These are phyloP conservation scores for Drosophila pseudotakahashii DNA, from an alignment of 2,888 invertebrate genomes.

Conservation along the genomic window DNA sequence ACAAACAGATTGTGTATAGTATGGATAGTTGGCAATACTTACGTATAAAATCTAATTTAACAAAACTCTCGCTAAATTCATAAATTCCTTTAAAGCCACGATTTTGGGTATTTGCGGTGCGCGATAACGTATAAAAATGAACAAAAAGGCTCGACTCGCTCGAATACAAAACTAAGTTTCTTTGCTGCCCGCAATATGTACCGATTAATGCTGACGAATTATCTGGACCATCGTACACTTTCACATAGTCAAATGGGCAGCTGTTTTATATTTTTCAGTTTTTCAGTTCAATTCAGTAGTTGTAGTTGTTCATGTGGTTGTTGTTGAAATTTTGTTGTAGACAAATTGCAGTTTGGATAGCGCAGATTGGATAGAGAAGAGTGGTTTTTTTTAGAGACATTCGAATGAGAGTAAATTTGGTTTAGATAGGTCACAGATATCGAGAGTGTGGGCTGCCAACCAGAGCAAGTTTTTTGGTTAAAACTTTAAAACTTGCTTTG, in stretches of 20 bases:
- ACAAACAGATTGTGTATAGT: conserved; percentile 16
- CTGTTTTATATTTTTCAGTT: conserved; percentile 85
- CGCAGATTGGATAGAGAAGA: conserved; percentile 50
- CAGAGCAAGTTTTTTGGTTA: conserved; percentile 59
- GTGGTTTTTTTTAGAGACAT: conserved; percentile 15
- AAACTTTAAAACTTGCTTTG: conserved; percentile 61
- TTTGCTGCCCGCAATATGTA: conserved; percentile 98
- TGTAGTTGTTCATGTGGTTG: conserved; percentile 24
- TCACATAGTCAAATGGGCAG: conserved; percentile 99
- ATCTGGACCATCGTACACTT: conserved; percentile 97
- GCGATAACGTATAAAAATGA: conserved; percentile 95
- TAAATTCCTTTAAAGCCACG: conserved; percentile 99
- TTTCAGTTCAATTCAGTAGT: not conserved
- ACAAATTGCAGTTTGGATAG: conserved; percentile 52
- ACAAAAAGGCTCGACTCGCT: conserved; percentile 95
- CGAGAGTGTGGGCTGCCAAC: conserved; percentile 46
- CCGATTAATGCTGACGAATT: conserved; percentile 95
- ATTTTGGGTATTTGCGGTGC: conserved; percentile 97
- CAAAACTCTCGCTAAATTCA: conserved; percentile 99
- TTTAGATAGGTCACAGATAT: conserved; percentile 37
- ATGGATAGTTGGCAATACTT: conserved; percentile 68
- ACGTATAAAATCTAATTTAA: conserved; percentile 94
- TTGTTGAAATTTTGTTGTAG: conserved; percentile 51
- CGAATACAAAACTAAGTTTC: conserved; percentile 97
- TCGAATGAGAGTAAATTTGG: conserved; percentile 17